Evolutionary conservation across 2,113 vertebrate species (phyloP).

Genomic region (Lepisosteus oculatus): DNA sequence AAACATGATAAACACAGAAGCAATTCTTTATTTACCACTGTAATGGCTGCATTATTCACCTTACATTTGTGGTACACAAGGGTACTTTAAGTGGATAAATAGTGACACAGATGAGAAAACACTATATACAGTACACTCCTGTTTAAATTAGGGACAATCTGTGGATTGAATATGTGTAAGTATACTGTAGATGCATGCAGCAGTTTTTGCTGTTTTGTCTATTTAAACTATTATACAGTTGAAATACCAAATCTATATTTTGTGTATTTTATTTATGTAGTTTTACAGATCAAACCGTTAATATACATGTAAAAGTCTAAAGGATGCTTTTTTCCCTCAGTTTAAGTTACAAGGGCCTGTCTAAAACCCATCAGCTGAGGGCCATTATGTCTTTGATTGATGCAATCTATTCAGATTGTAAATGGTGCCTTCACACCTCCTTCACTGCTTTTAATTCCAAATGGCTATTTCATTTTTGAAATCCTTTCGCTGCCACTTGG

Average conservation of each 20-base stretch:
- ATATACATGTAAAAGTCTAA: conserved; percentile 44
- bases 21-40: too few relatives aligned
- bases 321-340: conserved; percentile 40
- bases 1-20: too few relatives aligned
- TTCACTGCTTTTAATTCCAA: conserved; percentile 84
- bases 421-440: conserved; percentile 78
- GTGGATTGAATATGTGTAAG: too few relatives aligned
- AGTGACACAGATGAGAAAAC: too few relatives aligned
- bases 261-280: conserved; percentile 57
- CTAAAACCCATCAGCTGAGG: conserved; percentile 32
- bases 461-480: conserved; percentile 76
- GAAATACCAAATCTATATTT: conserved; percentile 50
- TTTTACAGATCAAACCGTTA: conserved; percentile 65
- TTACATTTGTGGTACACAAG: background rate
- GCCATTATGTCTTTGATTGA: conserved; percentile 71
- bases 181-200: too few relatives aligned
- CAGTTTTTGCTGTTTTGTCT: conserved; percentile 42
- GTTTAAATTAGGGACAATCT: too few relatives aligned
- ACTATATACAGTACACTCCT: too few relatives aligned
- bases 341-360: conserved; percentile 43
- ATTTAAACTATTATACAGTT: conserved; percentile 38
- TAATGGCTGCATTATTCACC: too few relatives aligned
- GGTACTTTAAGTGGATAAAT: background rate
- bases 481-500: conserved; percentile 70
- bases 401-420: conserved; percentile 76